A percentile compares a stretch with the other conserved stretches of the same genome.
phyloP scores from a whole-genome alignment of 2,888 invertebrate genomes.

The Ypsolopha sequella region DNA sequence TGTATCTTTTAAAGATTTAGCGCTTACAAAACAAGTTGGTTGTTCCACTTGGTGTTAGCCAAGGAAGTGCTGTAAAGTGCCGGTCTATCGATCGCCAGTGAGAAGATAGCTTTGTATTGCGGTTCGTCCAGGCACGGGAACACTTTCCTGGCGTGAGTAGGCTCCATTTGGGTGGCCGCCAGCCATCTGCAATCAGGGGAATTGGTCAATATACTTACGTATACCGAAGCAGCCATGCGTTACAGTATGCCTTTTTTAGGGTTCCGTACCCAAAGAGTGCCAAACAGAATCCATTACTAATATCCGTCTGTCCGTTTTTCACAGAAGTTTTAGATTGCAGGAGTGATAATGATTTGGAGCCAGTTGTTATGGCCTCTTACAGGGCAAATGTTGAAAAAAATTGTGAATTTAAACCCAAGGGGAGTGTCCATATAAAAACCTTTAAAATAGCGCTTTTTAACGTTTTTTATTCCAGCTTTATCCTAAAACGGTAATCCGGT shows the following conservation, averaged over 20 bases:
- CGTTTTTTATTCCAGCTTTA: too few species aligned
- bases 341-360: too few species aligned
- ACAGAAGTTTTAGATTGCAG: too few species aligned
- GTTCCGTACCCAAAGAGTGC: not conserved
- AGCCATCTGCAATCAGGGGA: slow-evolving; percentile 58
- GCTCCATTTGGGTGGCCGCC: slow-evolving; percentile 79
- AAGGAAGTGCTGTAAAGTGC: slow-evolving; percentile 32
- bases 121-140: slow-evolving; percentile 85
- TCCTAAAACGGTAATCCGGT: too few species aligned
- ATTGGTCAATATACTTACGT: not conserved
- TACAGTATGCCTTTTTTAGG: not conserved
- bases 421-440: too few species aligned
- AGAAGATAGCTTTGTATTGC: slow-evolving; percentile 58
- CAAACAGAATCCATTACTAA: not conserved
- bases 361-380: too few species aligned
- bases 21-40: too few species aligned
- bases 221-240: not conserved
- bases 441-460: too few species aligned
- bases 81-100: slow-evolving; percentile 49
- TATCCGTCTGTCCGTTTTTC: too few species aligned
- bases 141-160: slow-evolving; percentile 76
- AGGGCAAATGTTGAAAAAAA: too few species aligned
- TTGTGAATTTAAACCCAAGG: too few species aligned
- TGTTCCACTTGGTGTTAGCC: slow-evolving; percentile 40
- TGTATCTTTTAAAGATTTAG: too few species aligned